Evolutionary conservation across 2,113 vertebrate species (phyloP).

Genomic region (Erinaceus europaeus): DNA sequence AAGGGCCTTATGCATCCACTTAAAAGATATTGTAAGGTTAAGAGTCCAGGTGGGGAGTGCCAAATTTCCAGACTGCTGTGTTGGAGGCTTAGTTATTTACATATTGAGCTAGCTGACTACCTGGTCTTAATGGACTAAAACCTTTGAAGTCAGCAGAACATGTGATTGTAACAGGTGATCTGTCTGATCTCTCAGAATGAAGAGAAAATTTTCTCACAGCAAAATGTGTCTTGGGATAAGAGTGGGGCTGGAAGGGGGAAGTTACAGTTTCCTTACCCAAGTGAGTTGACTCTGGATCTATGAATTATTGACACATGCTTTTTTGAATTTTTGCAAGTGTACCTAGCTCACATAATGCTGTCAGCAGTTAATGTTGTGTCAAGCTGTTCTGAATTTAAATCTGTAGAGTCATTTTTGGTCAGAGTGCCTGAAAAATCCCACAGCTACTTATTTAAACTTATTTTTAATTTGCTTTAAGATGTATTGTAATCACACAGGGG

Average conservation of each 20-base stretch:
- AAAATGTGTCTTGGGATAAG: background rate
- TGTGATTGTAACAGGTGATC: slow-evolving; percentile 15
- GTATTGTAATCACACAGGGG: slow-evolving; percentile 12
- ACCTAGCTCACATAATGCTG: slow-evolving; percentile 35
- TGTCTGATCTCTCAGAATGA: background rate
- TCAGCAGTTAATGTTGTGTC: slow-evolving; percentile 6
- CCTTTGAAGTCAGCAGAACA: background rate
- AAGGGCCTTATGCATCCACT: background rate
- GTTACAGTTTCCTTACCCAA: background rate
- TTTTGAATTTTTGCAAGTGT: slow-evolving; percentile 40
- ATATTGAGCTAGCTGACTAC: background rate
- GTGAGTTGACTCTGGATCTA: background rate
- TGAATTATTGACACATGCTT: slow-evolving; percentile 50
- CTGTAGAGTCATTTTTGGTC: slow-evolving; percentile 16
- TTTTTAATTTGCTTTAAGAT: slow-evolving; percentile 35
- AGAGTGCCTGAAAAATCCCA: slow-evolving; percentile 7
- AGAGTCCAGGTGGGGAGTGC: background rate
- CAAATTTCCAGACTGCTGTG: background rate
- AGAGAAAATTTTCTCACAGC: background rate
- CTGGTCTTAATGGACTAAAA: background rate
- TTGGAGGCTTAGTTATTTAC: background rate
- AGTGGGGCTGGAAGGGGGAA: background rate
- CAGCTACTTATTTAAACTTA: slow-evolving; percentile 34
- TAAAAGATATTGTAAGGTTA: background rate
- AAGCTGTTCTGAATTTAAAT: slow-evolving; percentile 44